Percentiles rank a stretch among this genome's conserved stretches.
phyloP scores from a whole-genome alignment of 92 coral and sea anemone genomes.

The Montipora capitata region DNA sequence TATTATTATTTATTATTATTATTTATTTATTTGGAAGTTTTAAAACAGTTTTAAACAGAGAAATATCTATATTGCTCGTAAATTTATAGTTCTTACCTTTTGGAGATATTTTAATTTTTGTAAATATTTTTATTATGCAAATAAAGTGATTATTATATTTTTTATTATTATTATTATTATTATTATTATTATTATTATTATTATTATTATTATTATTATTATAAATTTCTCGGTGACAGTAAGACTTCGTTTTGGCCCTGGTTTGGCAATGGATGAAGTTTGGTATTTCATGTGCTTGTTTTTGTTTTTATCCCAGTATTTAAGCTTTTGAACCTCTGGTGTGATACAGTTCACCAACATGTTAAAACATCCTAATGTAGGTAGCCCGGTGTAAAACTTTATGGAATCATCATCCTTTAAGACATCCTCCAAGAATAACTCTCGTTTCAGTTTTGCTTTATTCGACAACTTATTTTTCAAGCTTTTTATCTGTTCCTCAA shows the following conservation, averaged over 20 bases:
- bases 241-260: conserved; percentile 65
- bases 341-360: conserved; percentile 35
- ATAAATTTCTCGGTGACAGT: conserved; percentile 51
- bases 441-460: conserved; percentile 14
- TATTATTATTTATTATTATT: no score
- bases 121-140: no score
- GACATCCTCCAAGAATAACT: conserved; percentile 55
- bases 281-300: conserved; percentile 48
- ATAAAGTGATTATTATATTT: no score
- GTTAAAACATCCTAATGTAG: conserved; percentile 56
- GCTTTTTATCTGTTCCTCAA: neutral
- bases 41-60: no score
- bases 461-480: neutral
- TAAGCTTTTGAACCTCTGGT: conserved; percentile 51
- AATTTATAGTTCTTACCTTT: no score
- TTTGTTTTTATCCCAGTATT: conserved; percentile 70
- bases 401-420: conserved; percentile 54
- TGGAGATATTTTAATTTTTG: no score
- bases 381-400: conserved; percentile 54
- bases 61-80: no score
- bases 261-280: conserved; percentile 36
- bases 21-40: no score
- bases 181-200: no score
- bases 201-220: no score
- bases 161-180: no score